Evolutionary conservation across 2,797 vertebrate genomes (phyloP).

Genomic region (Crax fasciolata): DNA sequence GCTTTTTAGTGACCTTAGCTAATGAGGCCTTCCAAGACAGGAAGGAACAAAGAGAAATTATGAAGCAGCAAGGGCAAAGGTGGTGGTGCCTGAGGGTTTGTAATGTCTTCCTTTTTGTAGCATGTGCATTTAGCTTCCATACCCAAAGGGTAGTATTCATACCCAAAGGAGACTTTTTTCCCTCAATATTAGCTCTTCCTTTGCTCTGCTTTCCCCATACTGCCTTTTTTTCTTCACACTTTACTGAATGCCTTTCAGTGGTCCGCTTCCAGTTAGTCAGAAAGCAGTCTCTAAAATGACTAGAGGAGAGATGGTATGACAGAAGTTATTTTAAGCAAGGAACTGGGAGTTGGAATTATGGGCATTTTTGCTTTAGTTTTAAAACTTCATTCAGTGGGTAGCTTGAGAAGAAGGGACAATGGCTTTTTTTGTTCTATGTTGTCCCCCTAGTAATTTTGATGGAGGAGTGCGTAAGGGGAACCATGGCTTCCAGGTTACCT

Average conservation of each 20-base stretch:
- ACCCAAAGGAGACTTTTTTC: neutral
- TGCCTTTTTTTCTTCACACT: neutral
- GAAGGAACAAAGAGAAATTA: slow-evolving; percentile 26
- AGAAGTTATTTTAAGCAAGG: neutral
- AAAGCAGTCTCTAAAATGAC: neutral
- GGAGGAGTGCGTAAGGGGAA: neutral
- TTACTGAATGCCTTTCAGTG: neutral
- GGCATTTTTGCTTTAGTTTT: neutral
- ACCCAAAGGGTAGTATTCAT: neutral
- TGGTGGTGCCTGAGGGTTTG: neutral
- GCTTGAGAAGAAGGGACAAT: neutral
- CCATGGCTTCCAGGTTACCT: neutral
- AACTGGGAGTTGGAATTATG: neutral
- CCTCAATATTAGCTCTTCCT: neutral
- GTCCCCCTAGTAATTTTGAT: neutral
- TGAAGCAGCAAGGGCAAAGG: slow-evolving; percentile 18
- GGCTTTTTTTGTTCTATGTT: neutral
- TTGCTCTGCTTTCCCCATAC: neutral
- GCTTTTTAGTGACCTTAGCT: slow-evolving; percentile 10
- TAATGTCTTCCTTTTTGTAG: neutral
- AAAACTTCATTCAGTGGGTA: neutral
- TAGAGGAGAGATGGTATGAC: neutral
- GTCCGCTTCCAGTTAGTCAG: neutral
- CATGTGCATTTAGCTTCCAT: neutral
- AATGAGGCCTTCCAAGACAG: neutral